Conservation (phyloP, 2,797 vertebrate species). For the Amphiprion clarkii region DNA sequence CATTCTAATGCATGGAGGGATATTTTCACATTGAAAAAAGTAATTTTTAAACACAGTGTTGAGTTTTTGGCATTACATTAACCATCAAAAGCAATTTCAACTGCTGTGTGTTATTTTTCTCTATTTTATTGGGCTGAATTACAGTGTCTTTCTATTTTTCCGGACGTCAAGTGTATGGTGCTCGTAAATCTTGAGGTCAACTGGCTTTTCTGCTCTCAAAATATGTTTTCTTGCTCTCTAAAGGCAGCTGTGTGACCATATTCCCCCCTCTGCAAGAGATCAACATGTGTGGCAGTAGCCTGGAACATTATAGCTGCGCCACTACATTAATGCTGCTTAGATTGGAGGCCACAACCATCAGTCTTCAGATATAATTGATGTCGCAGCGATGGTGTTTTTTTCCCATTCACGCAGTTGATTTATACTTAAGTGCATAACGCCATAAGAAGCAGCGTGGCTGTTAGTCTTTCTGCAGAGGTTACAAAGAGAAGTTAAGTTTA, state of each 20-base stretch:
- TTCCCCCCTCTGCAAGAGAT: constrained; percentile 14
- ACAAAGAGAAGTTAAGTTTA: constrained; percentile 62
- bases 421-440: constrained; percentile 32
- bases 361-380: constrained; percentile 18
- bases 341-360: constrained; percentile 12
- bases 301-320: constrained; percentile 16
- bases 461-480: constrained; percentile 50
- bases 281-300: constrained; percentile 5
- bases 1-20: no score
- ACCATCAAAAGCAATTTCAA: background rate
- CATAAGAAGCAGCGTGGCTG: constrained; percentile 8
- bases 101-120: background rate
- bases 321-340: constrained; percentile 12
- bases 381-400: constrained; percentile 21
- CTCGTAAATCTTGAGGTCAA: background rate
- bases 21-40: no score
- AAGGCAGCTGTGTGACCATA: constrained; percentile 31
- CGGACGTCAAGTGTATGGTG: background rate
- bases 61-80: no score
- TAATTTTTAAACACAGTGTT: no score
- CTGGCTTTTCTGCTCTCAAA: constrained; percentile 12
- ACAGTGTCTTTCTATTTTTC: background rate
- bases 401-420: constrained; percentile 21
- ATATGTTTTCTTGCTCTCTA: constrained; percentile 12
- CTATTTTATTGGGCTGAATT: background rate